These are phyloP conservation scores for Mobula birostris DNA, from an alignment of 2,113 vertebrate genomes.

Conservation along the genomic window DNA sequence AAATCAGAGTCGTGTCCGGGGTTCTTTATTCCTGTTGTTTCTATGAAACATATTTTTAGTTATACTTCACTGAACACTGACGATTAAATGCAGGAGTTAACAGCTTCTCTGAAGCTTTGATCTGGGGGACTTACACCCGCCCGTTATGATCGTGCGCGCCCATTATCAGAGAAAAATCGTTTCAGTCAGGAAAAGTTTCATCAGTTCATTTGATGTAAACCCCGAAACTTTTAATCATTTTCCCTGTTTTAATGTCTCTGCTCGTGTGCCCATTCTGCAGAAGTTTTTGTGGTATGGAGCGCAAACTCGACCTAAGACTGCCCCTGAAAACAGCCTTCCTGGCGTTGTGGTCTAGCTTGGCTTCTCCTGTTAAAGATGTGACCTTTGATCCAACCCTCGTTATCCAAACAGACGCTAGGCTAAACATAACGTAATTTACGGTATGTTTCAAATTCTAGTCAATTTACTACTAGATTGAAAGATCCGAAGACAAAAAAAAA, in stretches of 20 bases:
- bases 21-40: not conserved
- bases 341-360: not conserved
- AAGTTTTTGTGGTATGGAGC: too few species aligned
- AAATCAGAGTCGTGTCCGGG: not conserved
- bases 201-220: constrained; percentile 5
- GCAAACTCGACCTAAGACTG: not conserved
- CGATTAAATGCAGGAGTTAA: not conserved
- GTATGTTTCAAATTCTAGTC: constrained; percentile 53
- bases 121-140: not conserved
- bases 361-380: not conserved
- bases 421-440: constrained; percentile 56
- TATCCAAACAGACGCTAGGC: constrained; percentile 7
- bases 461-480: constrained; percentile 51
- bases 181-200: not conserved
- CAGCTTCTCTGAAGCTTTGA: not conserved
- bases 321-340: not conserved
- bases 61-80: not conserved
- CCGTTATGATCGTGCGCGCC: not conserved
- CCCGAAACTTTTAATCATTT: not conserved
- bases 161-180: not conserved
- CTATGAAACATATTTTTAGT: not conserved
- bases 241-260: not conserved
- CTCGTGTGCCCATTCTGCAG: not conserved
- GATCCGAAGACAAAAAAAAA: constrained; percentile 55
- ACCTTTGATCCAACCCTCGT: not conserved